Percentiles rank a stretch among this genome's conserved stretches.
Evolutionary conservation across 2,888 invertebrate species (phyloP).

Genomic region (Aporophyla lueneburgensis): DNA sequence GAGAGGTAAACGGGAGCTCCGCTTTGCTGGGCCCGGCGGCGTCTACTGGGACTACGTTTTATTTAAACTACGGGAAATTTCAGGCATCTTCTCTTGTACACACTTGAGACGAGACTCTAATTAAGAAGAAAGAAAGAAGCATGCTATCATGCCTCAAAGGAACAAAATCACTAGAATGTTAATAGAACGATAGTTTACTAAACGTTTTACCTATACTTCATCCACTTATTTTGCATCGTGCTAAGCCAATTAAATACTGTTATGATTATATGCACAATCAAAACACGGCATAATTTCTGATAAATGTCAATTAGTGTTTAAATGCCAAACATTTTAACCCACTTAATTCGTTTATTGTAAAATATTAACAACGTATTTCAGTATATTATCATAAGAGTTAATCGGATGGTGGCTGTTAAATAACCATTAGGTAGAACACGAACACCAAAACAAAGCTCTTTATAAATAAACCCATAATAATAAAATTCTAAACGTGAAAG

Average conservation of each 20-base stretch:
- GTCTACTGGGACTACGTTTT: slow-evolving; percentile 71
- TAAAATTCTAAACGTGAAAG: slow-evolving; percentile 54
- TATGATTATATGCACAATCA: slow-evolving; percentile 27
- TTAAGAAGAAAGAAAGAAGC: slow-evolving; percentile 50
- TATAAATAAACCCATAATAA: slow-evolving; percentile 54
- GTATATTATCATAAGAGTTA: slow-evolving; percentile 42
- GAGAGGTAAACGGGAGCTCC: slow-evolving; percentile 77
- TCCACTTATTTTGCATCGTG: slow-evolving; percentile 12
- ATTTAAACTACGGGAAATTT: slow-evolving; percentile 71
- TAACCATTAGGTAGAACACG: slow-evolving; percentile 40
- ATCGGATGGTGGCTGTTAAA: slow-evolving; percentile 25
- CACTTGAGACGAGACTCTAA: slow-evolving; percentile 56
- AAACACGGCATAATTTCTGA: slow-evolving; percentile 17
- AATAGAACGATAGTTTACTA: neutral
- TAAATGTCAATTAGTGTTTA: slow-evolving; percentile 53
- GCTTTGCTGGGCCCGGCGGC: slow-evolving; percentile 67
- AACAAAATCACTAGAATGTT: slow-evolving; percentile 24
- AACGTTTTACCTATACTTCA: neutral
- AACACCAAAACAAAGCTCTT: slow-evolving; percentile 41
- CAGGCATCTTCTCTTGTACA: slow-evolving; percentile 58
- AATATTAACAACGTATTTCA: slow-evolving; percentile 36
- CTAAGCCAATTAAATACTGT: neutral
- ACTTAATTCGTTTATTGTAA: slow-evolving; percentile 55
- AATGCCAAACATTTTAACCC: slow-evolving; percentile 49
- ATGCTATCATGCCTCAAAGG: slow-evolving; percentile 24